Base-by-base conservation (phyloP, 2,888 invertebrate species). In the Venustoraphidia nigricollis region DNA sequence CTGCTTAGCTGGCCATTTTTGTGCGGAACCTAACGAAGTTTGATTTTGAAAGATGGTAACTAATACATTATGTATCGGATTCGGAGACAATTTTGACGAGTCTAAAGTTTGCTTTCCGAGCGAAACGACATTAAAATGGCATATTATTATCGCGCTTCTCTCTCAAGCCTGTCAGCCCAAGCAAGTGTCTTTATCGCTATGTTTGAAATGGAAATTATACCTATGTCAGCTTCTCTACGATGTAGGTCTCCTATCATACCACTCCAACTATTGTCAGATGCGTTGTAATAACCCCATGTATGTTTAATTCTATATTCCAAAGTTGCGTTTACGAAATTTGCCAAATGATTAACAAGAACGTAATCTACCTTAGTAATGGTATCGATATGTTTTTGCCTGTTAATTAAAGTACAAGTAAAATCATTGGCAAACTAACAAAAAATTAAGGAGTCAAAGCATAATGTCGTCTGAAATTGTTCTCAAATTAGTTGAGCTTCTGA, bases 351-450 rank as follows among this genome's bases (percentile, higher is more conserved):
- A 2, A 76, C 73, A 10, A 79, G 66, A 1, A 73, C 69, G 56
- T 74, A 79, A 61, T 76, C 77, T 1, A 76, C 77, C 63, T 81
- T 81, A 3, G 77, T 73, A 44, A 79, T 75, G 10, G 79, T 77
- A 58, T 81, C 80, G 8, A 71, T 64, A 50, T 70, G 69, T 49
- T 61, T 65, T 40, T 70, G 60, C 46, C 68, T 67, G 46, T 68
- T 58, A 60, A 44, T 41, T 11, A 40, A 27, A 3, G 36, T 37
- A 37, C 5, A 36, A 45, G 11, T 17, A 13, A 46, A 35, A n/a
- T 39, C 37, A 10, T 39, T n/a, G 1, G 9, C n/a, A 17, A 10
- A 34, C 10, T n/a, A 14, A 14, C 10, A 41, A 38, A 38, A 39
- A 37, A 14, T 37, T 36, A 17, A 34, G 34, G 34, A 17, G 10